Conservation (phyloP, 2,797 vertebrate species). For the Sylvilagus floridanus region DNA sequence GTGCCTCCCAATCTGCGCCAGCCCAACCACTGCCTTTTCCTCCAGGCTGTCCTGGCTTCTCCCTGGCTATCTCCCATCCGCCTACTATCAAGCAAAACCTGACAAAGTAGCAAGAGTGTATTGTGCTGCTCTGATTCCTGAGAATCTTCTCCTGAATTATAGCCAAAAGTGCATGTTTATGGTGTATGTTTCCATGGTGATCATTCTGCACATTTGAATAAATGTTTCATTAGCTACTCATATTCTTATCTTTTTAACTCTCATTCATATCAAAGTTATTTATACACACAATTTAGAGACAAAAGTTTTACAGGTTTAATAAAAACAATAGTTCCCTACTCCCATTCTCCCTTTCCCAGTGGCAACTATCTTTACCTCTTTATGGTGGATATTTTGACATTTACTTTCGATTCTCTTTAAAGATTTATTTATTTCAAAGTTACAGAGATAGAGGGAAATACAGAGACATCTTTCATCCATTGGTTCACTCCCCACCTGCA, state of each 20-base stretch:
- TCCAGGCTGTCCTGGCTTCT: not conserved
- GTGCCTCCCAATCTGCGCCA: not conserved
- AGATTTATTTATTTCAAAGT: too few species aligned
- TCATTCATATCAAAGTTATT: conserved; percentile 43
- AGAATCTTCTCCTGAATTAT: conserved; percentile 13
- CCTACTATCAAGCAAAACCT: not conserved
- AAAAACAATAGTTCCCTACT: conserved; percentile 44
- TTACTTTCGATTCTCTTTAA: not conserved
- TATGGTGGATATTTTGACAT: conserved; percentile 8
- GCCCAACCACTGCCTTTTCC: not conserved
- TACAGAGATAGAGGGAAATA: too few species aligned
- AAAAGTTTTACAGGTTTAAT: conserved; percentile 35
- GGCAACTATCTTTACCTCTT: conserved; percentile 9
- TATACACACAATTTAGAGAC: not conserved
- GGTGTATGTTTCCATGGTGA: not conserved
- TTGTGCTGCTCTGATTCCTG: not conserved
- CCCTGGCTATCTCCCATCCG: not conserved
- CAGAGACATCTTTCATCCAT: too few species aligned
- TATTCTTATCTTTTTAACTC: conserved; percentile 24
- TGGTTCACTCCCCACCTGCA: too few species aligned
- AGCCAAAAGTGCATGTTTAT: not conserved
- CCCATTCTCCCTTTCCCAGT: not conserved
- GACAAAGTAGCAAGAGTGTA: not conserved
- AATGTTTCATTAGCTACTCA: not conserved
- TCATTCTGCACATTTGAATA: conserved; percentile 35